Evolutionary conservation across 1,140 invertebrate genomes (phyloP).

Genomic region (Neotoxoptera formosana): DNA sequence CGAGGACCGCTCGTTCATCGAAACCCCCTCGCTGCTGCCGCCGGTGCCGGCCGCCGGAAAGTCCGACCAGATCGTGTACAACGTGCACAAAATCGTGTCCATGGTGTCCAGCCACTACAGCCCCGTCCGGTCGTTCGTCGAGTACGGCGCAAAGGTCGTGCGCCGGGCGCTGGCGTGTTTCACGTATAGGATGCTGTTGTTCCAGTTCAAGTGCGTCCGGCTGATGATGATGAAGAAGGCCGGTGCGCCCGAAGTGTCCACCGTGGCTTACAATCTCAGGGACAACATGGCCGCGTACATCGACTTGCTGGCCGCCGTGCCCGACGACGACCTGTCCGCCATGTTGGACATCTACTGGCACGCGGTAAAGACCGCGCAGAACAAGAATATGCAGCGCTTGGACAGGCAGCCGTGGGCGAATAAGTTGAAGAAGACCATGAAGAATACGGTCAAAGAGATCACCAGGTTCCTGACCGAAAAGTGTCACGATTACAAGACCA

Average conservation of each 20-base stretch:
- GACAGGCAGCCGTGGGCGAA: neutral
- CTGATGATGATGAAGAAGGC: neutral
- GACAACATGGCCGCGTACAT: neutral
- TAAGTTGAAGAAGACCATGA: fast-evolving
- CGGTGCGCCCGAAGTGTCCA: fast-evolving
- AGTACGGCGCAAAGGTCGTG: neutral
- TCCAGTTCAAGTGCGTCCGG: fast-evolving
- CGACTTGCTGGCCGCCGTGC: neutral
- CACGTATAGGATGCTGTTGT: no score
- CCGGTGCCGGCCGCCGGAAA: fast-evolving
- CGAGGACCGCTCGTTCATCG: fast-evolving
- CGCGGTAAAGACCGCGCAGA: neutral
- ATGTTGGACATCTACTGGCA: neutral
- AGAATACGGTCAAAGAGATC: fast-evolving
- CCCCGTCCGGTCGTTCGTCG: neutral
- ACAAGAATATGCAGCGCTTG: fast-evolving
- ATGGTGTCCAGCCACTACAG: neutral
- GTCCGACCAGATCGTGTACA: neutral
- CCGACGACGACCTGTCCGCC: neutral
- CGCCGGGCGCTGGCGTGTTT: neutral
- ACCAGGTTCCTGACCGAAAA: fast-evolving
- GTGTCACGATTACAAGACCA: neutral
- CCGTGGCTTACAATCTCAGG: fast-evolving
- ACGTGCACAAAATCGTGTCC: neutral
- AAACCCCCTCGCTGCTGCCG: no score